Percentiles rank a stretch among this genome's conserved stretches.
phyloP scores from a whole-genome alignment of 35 echinoderm and acorn worm species.

The Apostichopus parvimensis region DNA sequence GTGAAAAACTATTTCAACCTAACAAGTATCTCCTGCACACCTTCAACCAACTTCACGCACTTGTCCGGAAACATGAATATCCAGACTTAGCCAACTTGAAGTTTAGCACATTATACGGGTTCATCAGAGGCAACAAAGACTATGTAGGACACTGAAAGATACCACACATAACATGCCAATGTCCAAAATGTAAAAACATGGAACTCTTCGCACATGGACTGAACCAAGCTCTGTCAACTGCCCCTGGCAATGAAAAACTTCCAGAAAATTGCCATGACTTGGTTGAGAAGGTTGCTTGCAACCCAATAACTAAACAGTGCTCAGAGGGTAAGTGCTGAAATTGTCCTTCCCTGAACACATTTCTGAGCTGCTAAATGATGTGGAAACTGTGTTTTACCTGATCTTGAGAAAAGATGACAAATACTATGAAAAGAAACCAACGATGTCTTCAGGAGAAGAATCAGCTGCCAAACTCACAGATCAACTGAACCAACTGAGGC shows the following conservation, averaged over 20 bases:
- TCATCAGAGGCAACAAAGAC: no score
- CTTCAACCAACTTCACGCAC: no score
- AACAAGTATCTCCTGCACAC: no score
- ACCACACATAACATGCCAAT: neutral
- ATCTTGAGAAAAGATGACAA: neutral
- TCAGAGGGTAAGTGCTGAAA: neutral
- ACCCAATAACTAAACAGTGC: neutral
- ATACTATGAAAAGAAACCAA: slow-evolving; percentile 3
- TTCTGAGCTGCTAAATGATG: neutral
- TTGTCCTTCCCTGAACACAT: neutral
- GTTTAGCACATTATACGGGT: no score
- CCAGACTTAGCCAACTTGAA: no score
- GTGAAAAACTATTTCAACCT: no score
- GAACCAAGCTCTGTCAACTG: neutral
- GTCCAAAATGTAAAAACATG: neutral
- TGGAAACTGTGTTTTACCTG: neutral
- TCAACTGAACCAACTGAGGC: neutral
- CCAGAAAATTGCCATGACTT: neutral
- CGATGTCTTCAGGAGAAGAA: neutral
- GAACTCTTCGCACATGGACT: neutral
- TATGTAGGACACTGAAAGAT: neutral
- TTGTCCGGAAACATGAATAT: no score
- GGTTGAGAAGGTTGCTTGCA: neutral
- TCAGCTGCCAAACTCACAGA: neutral
- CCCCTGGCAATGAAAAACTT: no score